Conservation (phyloP, 2,888 invertebrate species). For the Torymus texanus region DNA sequence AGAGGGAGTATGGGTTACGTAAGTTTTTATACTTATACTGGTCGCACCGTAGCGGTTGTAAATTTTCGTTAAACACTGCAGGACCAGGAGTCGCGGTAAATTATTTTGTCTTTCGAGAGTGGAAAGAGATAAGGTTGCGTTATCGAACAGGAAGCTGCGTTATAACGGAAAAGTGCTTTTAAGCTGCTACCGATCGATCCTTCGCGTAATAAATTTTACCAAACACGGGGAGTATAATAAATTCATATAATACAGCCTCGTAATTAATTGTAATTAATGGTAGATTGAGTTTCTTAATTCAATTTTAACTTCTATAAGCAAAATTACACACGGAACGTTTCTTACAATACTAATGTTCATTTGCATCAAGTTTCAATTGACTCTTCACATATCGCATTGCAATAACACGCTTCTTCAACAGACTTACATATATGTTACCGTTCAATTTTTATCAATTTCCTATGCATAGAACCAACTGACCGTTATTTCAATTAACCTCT, state of each 20-base stretch:
- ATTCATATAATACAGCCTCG: no score
- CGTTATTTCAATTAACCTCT: slow-evolving; percentile 54
- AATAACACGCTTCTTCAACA: neutral
- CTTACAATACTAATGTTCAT: neutral
- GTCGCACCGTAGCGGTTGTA: neutral
- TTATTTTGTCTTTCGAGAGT: no score
- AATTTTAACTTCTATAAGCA: no score
- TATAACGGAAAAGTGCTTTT: no score
- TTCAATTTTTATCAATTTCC: slow-evolving; percentile 20
- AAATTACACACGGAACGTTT: no score
- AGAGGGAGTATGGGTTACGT: slow-evolving; percentile 15
- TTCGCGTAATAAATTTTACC: no score
- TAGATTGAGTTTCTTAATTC: no score
- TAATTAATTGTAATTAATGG: no score
- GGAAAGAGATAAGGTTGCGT: no score
- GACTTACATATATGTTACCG: neutral
- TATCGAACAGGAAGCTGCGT: no score
- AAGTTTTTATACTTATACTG: neutral
- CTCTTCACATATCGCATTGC: slow-evolving; percentile 8
- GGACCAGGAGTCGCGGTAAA: neutral
- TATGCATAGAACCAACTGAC: neutral
- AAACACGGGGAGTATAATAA: no score
- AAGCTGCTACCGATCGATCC: no score
- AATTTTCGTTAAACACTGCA: slow-evolving; percentile 4
- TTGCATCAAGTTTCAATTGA: neutral